phyloP scores from a whole-genome alignment of 2,888 invertebrate species.

The Hermodice carunculata region DNA sequence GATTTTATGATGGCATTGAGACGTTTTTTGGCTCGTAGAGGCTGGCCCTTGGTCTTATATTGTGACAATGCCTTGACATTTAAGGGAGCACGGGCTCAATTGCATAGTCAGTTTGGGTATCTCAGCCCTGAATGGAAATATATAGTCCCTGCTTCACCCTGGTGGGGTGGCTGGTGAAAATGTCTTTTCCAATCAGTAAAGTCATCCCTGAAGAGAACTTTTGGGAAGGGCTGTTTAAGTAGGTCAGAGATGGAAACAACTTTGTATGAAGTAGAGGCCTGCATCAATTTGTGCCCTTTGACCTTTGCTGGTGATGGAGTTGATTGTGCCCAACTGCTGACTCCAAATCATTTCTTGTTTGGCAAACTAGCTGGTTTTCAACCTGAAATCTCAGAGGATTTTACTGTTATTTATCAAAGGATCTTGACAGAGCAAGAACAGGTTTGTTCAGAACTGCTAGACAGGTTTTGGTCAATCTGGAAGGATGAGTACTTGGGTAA shows the following conservation, averaged over 20 bases:
- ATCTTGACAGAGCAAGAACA: background rate
- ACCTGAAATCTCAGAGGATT: background rate
- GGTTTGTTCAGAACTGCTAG: background rate
- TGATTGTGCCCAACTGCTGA: background rate
- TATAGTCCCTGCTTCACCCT: constrained; percentile 17
- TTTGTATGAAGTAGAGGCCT: constrained; percentile 8
- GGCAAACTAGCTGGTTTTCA: too few relatives aligned
- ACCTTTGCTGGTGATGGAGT: constrained; percentile 10
- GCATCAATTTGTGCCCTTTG: constrained; percentile 4
- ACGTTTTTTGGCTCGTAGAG: constrained; percentile 20
- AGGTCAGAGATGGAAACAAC: constrained; percentile 6
- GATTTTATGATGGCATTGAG: constrained; percentile 22
- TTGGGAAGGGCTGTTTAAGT: constrained; percentile 2
- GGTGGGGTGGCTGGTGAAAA: constrained; percentile 28
- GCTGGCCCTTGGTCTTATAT: background rate
- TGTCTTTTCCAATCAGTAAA: constrained; percentile 12
- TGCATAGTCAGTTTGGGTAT: constrained; percentile 2
- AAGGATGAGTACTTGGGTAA: background rate
- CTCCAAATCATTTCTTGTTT: background rate
- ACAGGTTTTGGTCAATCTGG: background rate
- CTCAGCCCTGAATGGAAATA: constrained; percentile 18
- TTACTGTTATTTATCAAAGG: background rate
- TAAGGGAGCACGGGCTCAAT: background rate
- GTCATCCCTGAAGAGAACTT: constrained; percentile 15
- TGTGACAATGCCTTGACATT: constrained; percentile 4